Evolutionary conservation across 2,797 vertebrate genomes (phyloP).

Genomic region (Platyrinchus mystaceus): DNA sequence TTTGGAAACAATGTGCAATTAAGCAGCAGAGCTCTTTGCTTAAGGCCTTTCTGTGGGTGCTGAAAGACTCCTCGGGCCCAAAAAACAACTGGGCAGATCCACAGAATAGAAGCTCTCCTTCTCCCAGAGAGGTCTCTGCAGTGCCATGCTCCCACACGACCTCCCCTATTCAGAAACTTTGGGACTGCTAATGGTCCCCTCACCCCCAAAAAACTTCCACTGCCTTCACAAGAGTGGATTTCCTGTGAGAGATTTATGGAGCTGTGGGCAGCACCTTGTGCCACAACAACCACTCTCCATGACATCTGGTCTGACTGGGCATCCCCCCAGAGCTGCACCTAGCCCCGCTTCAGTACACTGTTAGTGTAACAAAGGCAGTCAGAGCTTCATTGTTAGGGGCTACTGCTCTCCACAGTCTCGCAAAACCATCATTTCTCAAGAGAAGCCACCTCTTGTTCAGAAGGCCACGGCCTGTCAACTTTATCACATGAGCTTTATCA

Average conservation of each 20-base stretch:
- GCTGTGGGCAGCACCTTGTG: background rate
- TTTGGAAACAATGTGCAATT: background rate
- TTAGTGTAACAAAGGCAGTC: background rate
- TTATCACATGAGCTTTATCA: background rate
- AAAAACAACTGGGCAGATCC: background rate
- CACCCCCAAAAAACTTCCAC: fast-evolving
- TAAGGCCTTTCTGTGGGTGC: background rate
- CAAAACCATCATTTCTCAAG: background rate
- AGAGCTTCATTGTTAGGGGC: background rate
- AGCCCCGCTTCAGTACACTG: background rate
- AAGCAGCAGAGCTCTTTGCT: background rate
- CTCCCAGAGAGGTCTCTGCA: background rate
- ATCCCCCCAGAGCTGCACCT: background rate
- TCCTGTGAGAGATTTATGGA: background rate
- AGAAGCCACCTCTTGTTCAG: background rate
- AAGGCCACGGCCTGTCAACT: background rate
- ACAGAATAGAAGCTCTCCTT: background rate
- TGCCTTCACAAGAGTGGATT: background rate
- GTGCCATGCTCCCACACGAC: background rate
- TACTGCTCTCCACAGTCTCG: background rate
- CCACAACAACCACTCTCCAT: fast-evolving
- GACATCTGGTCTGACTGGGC: background rate
- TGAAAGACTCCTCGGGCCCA: background rate
- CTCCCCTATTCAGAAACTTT: background rate
- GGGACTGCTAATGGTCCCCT: background rate